These are phyloP conservation scores for Drosophila buzzatii DNA, from an alignment of 2,888 invertebrate genomes.

Conservation along the genomic window DNA sequence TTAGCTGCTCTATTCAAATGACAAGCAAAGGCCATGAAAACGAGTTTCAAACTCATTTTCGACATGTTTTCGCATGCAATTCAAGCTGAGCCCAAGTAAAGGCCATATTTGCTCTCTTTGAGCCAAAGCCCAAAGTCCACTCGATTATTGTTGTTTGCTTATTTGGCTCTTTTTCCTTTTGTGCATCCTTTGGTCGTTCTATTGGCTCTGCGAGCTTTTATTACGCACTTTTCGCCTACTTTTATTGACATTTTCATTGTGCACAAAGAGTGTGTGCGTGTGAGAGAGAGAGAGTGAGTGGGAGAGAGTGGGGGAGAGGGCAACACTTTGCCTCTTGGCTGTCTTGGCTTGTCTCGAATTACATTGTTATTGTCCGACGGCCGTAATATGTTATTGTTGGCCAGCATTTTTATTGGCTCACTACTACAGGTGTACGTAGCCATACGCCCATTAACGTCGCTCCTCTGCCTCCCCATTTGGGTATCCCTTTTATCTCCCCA, in stretches of 20 bases:
- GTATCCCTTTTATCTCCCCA: constrained; percentile 13
- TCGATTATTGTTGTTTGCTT: constrained; percentile 10
- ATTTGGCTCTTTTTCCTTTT: constrained; percentile 1
- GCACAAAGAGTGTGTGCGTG: background rate
- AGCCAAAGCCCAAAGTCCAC: background rate
- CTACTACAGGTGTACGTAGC: constrained; percentile 67
- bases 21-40: background rate
- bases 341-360: constrained; percentile 14
- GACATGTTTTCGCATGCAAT: background rate
- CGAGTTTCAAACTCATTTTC: background rate
- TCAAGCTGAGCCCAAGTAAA: background rate
- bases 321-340: constrained; percentile 8
- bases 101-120: background rate
- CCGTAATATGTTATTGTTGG: constrained; percentile 75
- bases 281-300: background rate
- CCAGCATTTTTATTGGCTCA: constrained; percentile 70
- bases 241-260: constrained; percentile 76
- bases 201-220: constrained; percentile 53
- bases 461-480: background rate
- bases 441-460: constrained; percentile 51
- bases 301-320: background rate
- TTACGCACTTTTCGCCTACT: constrained; percentile 52
- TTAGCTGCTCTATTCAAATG: background rate
- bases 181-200: constrained; percentile 9
- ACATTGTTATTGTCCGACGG: constrained; percentile 67